These are phyloP conservation scores for Rhingia campestris DNA, from an alignment of 2,888 invertebrate species.

Conservation along the genomic window DNA sequence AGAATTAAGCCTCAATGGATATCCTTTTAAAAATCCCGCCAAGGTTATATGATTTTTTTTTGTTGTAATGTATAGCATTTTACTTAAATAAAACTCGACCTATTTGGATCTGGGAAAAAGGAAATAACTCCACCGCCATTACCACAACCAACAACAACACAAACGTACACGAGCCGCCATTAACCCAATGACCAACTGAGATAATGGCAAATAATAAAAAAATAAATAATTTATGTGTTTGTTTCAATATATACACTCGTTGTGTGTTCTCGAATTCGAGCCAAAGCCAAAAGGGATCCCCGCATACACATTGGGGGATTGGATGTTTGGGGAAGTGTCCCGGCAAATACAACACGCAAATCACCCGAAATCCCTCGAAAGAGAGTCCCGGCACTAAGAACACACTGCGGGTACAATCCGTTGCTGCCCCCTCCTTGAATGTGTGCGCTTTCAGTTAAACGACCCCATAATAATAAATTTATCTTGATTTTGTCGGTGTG, in stretches of 20 bases:
- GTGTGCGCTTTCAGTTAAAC: conserved; percentile 62
- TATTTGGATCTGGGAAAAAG: conserved; percentile 32
- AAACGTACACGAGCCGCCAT: conserved; percentile 68
- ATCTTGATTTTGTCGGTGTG: conserved; percentile 58
- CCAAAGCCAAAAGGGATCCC: conserved; percentile 51
- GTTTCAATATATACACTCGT: conserved; percentile 13
- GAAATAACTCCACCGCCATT: not conserved
- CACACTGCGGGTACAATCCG: not conserved
- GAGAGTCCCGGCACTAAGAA: not conserved
- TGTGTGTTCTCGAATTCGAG: conserved; percentile 53
- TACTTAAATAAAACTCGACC: conserved; percentile 64
- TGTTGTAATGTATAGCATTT: conserved; percentile 30
- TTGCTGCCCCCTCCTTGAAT: not conserved
- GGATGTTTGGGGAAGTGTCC: conserved; percentile 19
- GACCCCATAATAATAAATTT: conserved; percentile 73
- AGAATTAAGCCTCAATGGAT: conserved; percentile 8
- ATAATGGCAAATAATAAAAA: conserved; percentile 70
- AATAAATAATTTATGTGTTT: conserved; percentile 71
- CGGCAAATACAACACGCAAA: conserved; percentile 51
- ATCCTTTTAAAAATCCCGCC: conserved; percentile 6
- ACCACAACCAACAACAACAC: conserved; percentile 38
- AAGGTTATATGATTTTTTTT: not conserved
- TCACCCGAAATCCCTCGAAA: conserved; percentile 28
- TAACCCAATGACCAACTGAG: conserved; percentile 74
- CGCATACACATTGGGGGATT: not conserved